Evolutionary conservation across 92 coral and sea anemone species (phyloP), one percentile per base, ranked within the genome.

Genomic region (Epizoanthus illoricatus): DNA sequence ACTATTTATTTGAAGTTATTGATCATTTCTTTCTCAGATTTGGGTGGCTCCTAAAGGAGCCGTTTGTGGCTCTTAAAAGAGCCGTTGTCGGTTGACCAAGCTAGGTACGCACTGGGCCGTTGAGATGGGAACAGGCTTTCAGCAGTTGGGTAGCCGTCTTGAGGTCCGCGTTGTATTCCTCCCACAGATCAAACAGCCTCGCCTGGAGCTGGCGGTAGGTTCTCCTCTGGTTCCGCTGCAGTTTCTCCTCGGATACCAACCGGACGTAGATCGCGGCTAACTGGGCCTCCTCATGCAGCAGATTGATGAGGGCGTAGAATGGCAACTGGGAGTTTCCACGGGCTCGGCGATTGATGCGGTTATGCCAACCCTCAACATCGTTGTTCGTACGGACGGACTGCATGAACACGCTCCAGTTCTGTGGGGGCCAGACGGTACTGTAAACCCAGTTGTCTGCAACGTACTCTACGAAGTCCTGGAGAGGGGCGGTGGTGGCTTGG

Each of bases 91-190:
- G 56, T 52, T 52, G 56, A 11, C 56, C 56, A 52, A 52, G 56
- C 56, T 69, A 69, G 2, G 45, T n/a, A 19, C 74, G 74, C 7
- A 49, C 74, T 69, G 74, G 74, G 8, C 47, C 74, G 49, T 65
- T 65, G 28, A 65, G 16, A 65, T 65, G 40, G 13, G 71, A 65
- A 4, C 71, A 65, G 40, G 33, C 28, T 36, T 36, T 21, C 12
- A 65, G 71, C 0, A 65, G 40, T 4, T 65, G 28, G 16, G 4
- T 36, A 7, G 71, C 16, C 2, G 71, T 9, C 33, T 21, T 23
- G 12, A 1, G 28, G 20, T 12, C 71, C 1, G 12, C 71, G 10
- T 65, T 11, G 15, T 21, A 65, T 21, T 15, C 3, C 15, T 36
- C 16, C 20, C 71, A 65, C 11, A 21, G 4, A 3, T 16, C 12